Evolutionary conservation across 2,888 invertebrate species (phyloP), one percentile per base, ranked within the genome.

Genomic region (Amblyteles armatorius): DNA sequence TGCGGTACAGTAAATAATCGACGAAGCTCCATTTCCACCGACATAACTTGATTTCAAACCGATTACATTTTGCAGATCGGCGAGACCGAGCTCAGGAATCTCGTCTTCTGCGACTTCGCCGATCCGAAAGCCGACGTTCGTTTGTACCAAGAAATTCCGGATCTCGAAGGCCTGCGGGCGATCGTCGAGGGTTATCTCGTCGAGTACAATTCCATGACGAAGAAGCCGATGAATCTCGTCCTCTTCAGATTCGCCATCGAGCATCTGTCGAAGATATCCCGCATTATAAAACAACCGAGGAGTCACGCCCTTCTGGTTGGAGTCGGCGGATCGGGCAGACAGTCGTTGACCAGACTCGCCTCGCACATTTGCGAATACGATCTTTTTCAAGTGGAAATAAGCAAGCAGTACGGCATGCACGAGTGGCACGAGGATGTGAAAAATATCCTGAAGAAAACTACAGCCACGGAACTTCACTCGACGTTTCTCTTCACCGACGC

Each of bases 391-490:
- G 97, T 99, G 55, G 99, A 99, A 95, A 98, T 99, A 92, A 97
- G 97, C 69, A 96, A 98, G 92, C 96, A 96, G 55, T 99, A 99
- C 93, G 97, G 97, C 0, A 95, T 95, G 68, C 95, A 94, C 87
- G 98, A 99, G 92, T 99, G 98, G 98, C 96, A 97, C 89, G 99
- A 99, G 93, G 99, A 99, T 93, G 94, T 99, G 67, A 99, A 98
- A 93, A 94, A 94, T 60, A 96, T 98, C 87, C 93, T 99, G 72
- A 95, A 95, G 85, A 98, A 97, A 94, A 96, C 97, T 0, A 97
- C 98, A 85, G 96, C 97, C 19, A 96, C 97, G 0, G 99, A 99
- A 89, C 95, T 97, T 89, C 97, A 98, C 92, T 97, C 97, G 87
- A 98, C 98, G 0, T 99, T 99, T 92, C 94, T 99, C 3, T 98